Base-by-base conservation (phyloP, 2,797 vertebrate genomes). In the Channa striata region DNA sequence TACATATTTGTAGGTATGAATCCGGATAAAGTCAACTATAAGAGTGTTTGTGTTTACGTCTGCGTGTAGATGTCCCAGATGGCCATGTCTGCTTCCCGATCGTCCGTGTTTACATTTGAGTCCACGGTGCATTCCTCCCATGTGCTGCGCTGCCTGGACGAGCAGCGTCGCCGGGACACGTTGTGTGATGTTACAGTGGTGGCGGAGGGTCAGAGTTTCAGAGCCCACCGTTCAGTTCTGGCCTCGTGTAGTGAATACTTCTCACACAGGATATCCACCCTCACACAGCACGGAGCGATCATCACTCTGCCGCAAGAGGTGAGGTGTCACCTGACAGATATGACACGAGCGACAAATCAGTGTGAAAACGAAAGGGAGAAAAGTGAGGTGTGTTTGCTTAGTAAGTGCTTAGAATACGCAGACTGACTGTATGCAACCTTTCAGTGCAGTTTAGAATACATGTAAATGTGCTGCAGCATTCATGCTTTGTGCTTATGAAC, bases 161-260 rank as follows among this genome's bases (percentile, higher is more conserved):
- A 97, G 58, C 98, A 99, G 91, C 92, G 98, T 36, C 93, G 93
- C 74, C 94, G 94, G 66, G 96, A 96, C 52, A 78, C 93, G 61
- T 87, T 99, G 50, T 99, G 98, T 4, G 98, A 99, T 50, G 85
- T 97, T 57, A 98, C 97, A 0, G 77, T 99, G 72, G 77, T 96
- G 77, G 97, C 95, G 74, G 96, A 97, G 80, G 95, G 95, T 67
- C 95, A 92, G 69, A 93, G 93, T 47, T 99, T 97, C 87, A 93
- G 95, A 49, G 98, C 97, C 47, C 98, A 99, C 89, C 94, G 91
- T 61, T 93, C 96, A 0, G 95, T 99, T 52, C 95, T 99, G 59
- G 96, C 96, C 0, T 96, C 97, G 12, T 98, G 97, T 86, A 97
- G 97, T 74, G 93, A 94, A 42, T 98, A 96, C 85, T 97, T 99